A percentile compares a stretch with the other conserved stretches of the same genome.
Conservation (phyloP, 2,113 vertebrate genomes). For the Boulengerochromis microlepis region DNA sequence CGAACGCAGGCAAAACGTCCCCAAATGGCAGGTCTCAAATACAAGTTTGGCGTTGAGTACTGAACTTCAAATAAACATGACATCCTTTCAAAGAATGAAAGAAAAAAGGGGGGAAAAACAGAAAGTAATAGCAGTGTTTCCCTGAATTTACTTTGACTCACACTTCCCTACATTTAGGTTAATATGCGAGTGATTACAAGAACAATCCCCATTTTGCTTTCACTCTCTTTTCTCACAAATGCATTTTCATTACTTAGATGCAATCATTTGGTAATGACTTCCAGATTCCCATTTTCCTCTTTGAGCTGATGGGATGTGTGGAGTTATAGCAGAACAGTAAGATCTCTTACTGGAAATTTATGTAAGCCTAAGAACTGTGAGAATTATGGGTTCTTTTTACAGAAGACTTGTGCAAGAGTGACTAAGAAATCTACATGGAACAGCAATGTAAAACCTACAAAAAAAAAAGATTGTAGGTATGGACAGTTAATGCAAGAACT, state of each 20-base stretch:
- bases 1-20: background rate
- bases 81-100: background rate
- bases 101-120: background rate
- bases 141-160: background rate
- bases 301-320: background rate
- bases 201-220: slow-evolving; percentile 3
- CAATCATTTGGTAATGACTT: slow-evolving; percentile 61
- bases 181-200: slow-evolving; percentile 9
- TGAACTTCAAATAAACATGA: background rate
- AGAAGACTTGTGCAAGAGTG: background rate
- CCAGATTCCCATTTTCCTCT: slow-evolving; percentile 47
- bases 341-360: slow-evolving; percentile 7
- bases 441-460: background rate
- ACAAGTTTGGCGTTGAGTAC: background rate
- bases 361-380: background rate
- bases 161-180: slow-evolving; percentile 15
- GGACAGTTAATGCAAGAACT: background rate
- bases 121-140: background rate
- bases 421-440: slow-evolving; percentile 1
- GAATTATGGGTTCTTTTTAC: background rate
- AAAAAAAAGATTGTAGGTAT: background rate
- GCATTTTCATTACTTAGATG: slow-evolving; percentile 51
- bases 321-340: background rate
- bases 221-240: slow-evolving; percentile 11
- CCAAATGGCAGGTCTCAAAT: background rate